phyloP scores from a whole-genome alignment of 92 coral and sea anemone genomes.

The Porites cylindrica region DNA sequence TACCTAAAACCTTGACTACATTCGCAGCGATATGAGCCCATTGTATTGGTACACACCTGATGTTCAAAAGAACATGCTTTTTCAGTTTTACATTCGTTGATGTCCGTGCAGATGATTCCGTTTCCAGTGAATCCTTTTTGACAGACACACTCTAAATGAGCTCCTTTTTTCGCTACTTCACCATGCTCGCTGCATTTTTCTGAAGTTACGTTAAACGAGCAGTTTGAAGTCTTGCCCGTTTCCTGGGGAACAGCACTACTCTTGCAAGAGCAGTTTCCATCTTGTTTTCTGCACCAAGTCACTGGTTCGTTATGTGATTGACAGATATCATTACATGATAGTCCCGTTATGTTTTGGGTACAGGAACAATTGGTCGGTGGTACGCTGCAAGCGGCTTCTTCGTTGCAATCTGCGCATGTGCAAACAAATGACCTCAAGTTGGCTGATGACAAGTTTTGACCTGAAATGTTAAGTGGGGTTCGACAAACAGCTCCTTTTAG shows the following conservation, averaged over 20 bases:
- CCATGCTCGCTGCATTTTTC: conserved; percentile 68
- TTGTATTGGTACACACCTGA: conserved; percentile 65
- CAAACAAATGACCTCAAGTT: conserved; percentile 63
- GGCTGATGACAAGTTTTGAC: conserved; percentile 30
- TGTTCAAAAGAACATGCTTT: conserved; percentile 1
- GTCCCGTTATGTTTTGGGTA: conserved; percentile 33
- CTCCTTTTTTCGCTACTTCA: conserved; percentile 42
- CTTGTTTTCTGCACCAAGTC: conserved; percentile 1
- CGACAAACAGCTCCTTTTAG: conserved; percentile 49
- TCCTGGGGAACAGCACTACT: not conserved
- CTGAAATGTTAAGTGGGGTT: conserved; percentile 38
- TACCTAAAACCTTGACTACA: conserved; percentile 66
- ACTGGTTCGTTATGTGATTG: conserved; percentile 7
- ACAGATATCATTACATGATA: conserved; percentile 68
- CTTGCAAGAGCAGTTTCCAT: conserved; percentile 46
- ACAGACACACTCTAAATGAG: conserved; percentile 66
- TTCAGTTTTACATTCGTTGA: conserved; percentile 65
- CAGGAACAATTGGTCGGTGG: conserved; percentile 58
- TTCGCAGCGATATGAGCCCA: conserved; percentile 65
- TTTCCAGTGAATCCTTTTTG: conserved; percentile 72
- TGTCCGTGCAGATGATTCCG: conserved; percentile 70
- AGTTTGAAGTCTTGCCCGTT: conserved; percentile 27
- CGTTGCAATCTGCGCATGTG: conserved; percentile 58
- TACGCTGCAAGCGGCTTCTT: conserved; percentile 43
- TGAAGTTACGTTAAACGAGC: conserved; percentile 72